Evolutionary conservation across 2,113 vertebrate species (phyloP).

Genomic region (Scartelaos histophorus): DNA sequence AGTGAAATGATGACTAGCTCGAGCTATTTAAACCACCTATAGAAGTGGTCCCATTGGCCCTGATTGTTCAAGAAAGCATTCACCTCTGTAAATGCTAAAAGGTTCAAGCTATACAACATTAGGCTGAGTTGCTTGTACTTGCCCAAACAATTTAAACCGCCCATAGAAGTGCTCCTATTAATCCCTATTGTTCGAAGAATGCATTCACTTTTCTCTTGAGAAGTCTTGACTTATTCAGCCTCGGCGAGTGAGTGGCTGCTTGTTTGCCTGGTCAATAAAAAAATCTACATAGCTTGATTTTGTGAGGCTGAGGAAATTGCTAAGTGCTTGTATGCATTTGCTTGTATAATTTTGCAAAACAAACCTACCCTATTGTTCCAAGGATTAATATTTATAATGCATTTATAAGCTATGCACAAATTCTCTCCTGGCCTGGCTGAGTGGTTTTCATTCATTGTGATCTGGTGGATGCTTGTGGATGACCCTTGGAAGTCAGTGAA

Average conservation of each 20-base stretch:
- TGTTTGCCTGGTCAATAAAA: slow-evolving; percentile 15
- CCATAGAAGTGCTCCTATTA: slow-evolving; percentile 43
- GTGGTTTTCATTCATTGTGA: slow-evolving; percentile 7
- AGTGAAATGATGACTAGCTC: slow-evolving; percentile 34
- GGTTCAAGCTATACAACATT: slow-evolving; percentile 37
- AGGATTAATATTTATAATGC: slow-evolving; percentile 7
- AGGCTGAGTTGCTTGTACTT: slow-evolving; percentile 48
- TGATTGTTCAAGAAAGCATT: slow-evolving; percentile 40
- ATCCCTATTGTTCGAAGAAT: slow-evolving; percentile 42
- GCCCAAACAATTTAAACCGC: slow-evolving; percentile 43
- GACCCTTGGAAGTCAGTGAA: slow-evolving; percentile 24
- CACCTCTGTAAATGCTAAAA: slow-evolving; percentile 18
- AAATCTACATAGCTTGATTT: background rate
- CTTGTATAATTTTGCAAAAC: slow-evolving; percentile 25
- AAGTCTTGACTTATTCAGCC: slow-evolving; percentile 21
- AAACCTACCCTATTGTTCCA: background rate
- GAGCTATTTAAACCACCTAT: slow-evolving; percentile 44
- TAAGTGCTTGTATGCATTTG: slow-evolving; percentile 5
- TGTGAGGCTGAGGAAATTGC: slow-evolving; percentile 8
- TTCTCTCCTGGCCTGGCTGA: background rate
- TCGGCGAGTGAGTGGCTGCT: slow-evolving; percentile 9
- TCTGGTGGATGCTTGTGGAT: slow-evolving; percentile 12
- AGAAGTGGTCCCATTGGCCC: slow-evolving; percentile 45
- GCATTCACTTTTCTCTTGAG: slow-evolving; percentile 24
- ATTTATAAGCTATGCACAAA: slow-evolving; percentile 1